Evolutionary conservation across 1,140 invertebrate genomes (phyloP), one percentile per base, ranked within the genome.

Genomic region (Asobara japonica): DNA sequence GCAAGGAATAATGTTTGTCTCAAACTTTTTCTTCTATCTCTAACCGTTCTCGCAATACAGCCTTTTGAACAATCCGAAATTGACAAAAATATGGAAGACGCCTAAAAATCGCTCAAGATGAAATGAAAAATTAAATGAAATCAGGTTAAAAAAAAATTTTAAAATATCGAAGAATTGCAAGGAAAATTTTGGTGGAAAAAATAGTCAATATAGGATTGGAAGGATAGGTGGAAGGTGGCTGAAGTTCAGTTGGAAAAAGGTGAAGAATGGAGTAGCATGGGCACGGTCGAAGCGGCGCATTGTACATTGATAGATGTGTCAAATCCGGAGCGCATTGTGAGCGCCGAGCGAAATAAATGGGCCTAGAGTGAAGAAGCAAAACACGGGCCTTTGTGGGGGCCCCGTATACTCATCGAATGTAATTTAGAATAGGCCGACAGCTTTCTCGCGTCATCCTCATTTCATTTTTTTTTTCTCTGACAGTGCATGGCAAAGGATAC

Each of bases 251-350:
- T 38, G n/a, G n/a, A n/a, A 68, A 77, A 79, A 73, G 74, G 65
- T 70, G 73, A 80, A 83, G 75, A 82, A 79, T 74, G 73, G 74
- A 73, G 70, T 71, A 76, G 72, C 69, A 64, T 77, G 76, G 76
- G 75, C 61, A 60, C 74, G 78, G 31, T 62, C 29, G 60, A 62
- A 22, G 38, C n/a, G 36, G 31, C 1, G 77, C 79, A 84, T 84
- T 85, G 81, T 88, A 82, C 82, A 82, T 85, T 89, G 88, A 89
- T 89, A 89, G 88, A 88, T 88, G 87, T 89, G 88, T 89, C 87
- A 89, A 89, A 89, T 88, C 81, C 83, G 85, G 83, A 80, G 82
- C 83, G 84, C 84, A 88, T 88, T 88, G 87, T 89, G 81, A 67
- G 30, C 30, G 36, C 73, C 75, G 77, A 78, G 79, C 78, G 84